A percentile compares a stretch with the other conserved stretches of the same genome.
phyloP scores from a whole-genome alignment of 2,113 vertebrate species.

The Aramus guarauna region DNA sequence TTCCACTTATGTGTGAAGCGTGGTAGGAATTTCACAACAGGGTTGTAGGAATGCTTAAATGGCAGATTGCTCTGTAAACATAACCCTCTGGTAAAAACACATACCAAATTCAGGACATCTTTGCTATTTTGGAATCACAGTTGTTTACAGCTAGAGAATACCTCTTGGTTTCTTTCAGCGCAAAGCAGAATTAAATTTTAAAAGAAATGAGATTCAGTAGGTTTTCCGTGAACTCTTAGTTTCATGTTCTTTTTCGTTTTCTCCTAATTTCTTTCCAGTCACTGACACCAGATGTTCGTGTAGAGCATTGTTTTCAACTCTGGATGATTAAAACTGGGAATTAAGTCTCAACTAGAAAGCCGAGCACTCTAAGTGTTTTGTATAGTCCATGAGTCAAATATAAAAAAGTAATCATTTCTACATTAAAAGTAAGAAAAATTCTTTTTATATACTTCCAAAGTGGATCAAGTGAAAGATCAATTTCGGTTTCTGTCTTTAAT shows the following conservation, averaged over 20 bases:
- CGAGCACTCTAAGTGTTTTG: not conserved
- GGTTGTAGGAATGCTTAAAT: not conserved
- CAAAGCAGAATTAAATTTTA: not conserved
- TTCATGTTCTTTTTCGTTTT: conserved; percentile 6
- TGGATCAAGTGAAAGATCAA: not conserved
- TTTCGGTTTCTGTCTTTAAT: not conserved
- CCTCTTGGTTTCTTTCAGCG: not conserved
- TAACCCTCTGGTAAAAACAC: not conserved
- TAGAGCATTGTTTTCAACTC: not conserved
- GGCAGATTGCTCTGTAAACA: not conserved
- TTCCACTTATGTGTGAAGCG: not conserved
- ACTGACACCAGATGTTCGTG: not conserved
- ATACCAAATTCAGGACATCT: not conserved
- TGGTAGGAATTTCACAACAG: conserved; percentile 18
- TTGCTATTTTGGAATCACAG: not conserved
- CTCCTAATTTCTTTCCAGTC: not conserved
- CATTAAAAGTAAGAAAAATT: not conserved
- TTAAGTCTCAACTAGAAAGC: not conserved
- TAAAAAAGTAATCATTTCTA: not conserved
- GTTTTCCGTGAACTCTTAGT: not conserved
- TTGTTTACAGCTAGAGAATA: conserved; percentile 3
- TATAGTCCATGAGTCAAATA: not conserved
- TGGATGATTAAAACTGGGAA: not conserved
- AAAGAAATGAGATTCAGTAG: not conserved
- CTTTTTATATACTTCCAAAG: not conserved